phyloP scores from a whole-genome alignment of 1,140 invertebrate genomes.

The Solenopsis fugax region DNA sequence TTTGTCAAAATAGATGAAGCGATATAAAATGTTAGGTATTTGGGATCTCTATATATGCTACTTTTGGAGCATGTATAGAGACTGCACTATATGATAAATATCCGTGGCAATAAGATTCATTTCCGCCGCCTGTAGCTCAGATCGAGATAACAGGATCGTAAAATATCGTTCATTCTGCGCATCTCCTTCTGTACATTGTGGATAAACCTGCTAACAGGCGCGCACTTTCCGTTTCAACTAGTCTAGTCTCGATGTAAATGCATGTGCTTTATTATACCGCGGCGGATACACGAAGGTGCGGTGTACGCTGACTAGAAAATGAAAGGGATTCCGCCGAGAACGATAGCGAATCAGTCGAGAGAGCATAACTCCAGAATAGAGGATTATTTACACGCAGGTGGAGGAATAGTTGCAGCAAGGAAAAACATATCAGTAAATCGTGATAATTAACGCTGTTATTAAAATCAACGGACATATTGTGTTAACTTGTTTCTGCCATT shows the following conservation, averaged over 20 bases:
- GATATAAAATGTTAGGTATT: not conserved
- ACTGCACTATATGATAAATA: not conserved
- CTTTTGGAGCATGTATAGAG: not conserved
- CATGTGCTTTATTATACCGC: slow-evolving; percentile 50
- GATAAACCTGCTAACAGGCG: slow-evolving; percentile 13
- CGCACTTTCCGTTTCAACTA: slow-evolving; percentile 66
- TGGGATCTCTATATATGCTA: too few species aligned
- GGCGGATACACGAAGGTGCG: slow-evolving; percentile 40
- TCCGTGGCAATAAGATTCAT: slow-evolving; percentile 9
- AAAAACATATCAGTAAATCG: slow-evolving; percentile 33
- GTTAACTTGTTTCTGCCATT: too few species aligned
- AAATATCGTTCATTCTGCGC: slow-evolving; percentile 2
- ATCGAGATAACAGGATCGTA: slow-evolving; percentile 30
- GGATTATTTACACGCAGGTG: not conserved
- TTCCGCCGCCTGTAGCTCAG: not conserved
- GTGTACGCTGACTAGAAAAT: slow-evolving; percentile 62
- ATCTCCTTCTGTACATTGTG: not conserved
- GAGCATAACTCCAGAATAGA: not conserved
- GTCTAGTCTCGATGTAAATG: slow-evolving; percentile 50
- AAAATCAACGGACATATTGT: not conserved
- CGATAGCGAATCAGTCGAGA: slow-evolving; percentile 40
- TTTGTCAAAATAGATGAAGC: not conserved
- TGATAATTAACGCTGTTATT: slow-evolving; percentile 22
- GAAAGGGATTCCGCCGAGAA: slow-evolving; percentile 60
- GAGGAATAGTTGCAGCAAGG: slow-evolving; percentile 16